A percentile compares a stretch with the other conserved stretches of the same genome.
These are phyloP conservation scores for Numida meleagris DNA, from an alignment of 2,113 vertebrate genomes.

Conservation along the genomic window DNA sequence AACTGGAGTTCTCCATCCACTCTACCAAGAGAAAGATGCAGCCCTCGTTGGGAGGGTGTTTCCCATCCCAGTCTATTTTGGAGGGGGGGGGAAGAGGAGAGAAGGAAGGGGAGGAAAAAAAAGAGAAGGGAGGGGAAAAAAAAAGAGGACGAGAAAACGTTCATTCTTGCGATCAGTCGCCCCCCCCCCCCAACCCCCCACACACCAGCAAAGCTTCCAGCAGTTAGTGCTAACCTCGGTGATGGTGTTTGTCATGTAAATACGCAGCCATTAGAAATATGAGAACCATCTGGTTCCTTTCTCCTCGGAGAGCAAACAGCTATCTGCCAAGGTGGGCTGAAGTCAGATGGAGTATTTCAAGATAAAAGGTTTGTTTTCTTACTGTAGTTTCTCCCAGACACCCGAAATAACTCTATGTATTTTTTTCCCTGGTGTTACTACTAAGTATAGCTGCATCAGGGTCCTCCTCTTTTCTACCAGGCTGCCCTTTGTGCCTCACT, in stretches of 20 bases:
- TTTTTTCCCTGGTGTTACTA: not conserved
- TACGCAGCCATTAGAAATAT: constrained; percentile 20
- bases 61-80: not conserved
- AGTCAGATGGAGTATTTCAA: constrained; percentile 45
- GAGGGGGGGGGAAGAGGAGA: rapidly evolving
- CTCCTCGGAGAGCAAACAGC: constrained; percentile 27
- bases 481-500: not conserved
- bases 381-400: constrained; percentile 2
- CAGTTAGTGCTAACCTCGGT: not conserved
- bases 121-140: no score
- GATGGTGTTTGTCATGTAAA: constrained; percentile 29
- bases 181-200: no score
- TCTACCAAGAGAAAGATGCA: not conserved
- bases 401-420: not conserved
- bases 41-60: not conserved
- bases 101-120: no score
- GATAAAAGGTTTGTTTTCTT: constrained; percentile 42
- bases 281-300: constrained; percentile 57
- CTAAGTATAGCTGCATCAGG: not conserved
- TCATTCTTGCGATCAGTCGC: not conserved
- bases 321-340: constrained; percentile 55
- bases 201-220: not conserved
- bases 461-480: not conserved
- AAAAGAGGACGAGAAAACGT: not conserved
- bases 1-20: not conserved